Base-by-base conservation (phyloP, 2,888 invertebrate genomes). In the Andrena chrysosceles region DNA sequence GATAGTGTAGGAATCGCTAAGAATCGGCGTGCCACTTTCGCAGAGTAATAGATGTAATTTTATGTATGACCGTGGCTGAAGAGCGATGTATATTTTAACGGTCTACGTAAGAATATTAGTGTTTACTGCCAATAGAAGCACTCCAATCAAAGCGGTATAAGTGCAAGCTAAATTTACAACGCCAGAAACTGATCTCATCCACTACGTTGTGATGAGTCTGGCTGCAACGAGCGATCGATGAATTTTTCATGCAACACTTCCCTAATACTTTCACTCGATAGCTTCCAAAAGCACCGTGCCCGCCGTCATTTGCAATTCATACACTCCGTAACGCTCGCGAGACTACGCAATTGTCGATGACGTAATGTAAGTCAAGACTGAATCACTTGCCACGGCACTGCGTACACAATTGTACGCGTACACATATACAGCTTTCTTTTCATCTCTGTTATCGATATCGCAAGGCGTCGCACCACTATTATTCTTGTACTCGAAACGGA, bases 281-380 rank as follows among this genome's bases (percentile, higher is more conserved):
- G 49, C 10, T 0, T 2, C 20, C 0, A 29, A 63, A 20, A 49
- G 35, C 26, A 13, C 8, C 49, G 23, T 26, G 13, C 33, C 29
- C 26, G 48, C 33, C 52, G 35, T 26, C 48, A 33, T 69, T 79
- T 49, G 16, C 7, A 26, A 29, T 64, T 81, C 72, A 23, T 26
- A 1, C 59, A 20, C 52, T 23, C 23, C 2, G 13, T 20, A 16
- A 31, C 10, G 20, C 31, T 69, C 64, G 20, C 33, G 54, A 60
- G 77, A 13, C n/a, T 48, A 16, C 33, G 69, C 74, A 73, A 82
- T 81, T 60, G 72, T 29, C 70, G 75, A 56, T 81, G 82, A 82
- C 81, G 82, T 81, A 82, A 82, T 49, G 31, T 29, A 10, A 59
- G 63, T 20, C 29, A 73, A 69, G 73, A 79, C 60, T 54, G 64